Conservation (phyloP, 2,113 vertebrate species). For the Prolemur simus region DNA sequence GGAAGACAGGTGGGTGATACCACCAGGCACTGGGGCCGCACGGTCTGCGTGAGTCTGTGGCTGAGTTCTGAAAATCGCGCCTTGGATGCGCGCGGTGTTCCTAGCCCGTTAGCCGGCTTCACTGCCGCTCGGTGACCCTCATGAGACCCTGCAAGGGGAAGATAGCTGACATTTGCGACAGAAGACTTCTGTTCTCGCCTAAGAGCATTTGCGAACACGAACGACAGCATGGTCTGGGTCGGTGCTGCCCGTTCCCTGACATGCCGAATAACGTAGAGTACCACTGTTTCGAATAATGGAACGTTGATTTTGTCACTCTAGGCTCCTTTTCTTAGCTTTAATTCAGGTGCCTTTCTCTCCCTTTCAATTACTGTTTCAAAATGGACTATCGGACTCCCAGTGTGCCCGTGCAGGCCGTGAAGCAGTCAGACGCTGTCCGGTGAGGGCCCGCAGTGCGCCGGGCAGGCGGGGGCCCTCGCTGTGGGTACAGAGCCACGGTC, state of each 20-base stretch:
- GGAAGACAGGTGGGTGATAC: conserved; percentile 84
- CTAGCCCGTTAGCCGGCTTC: too few species aligned
- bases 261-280: fast-evolving
- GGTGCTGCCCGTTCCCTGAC: too few species aligned
- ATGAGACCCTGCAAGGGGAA: too few species aligned
- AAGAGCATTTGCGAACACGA: neutral
- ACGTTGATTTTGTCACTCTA: neutral
- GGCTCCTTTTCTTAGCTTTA: neutral
- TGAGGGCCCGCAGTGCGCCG: neutral
- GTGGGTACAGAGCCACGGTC: neutral
- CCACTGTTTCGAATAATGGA: neutral
- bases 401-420: fast-evolving
- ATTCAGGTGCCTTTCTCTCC: neutral
- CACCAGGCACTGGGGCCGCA: neutral
- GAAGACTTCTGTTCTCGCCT: neutral
- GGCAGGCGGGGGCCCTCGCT: neutral
- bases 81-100: fast-evolving
- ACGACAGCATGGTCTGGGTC: fast-evolving
- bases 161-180: neutral
- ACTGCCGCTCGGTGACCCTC: fast-evolving
- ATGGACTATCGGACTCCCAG: neutral
- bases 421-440: neutral
- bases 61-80: neutral
- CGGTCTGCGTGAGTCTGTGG: neutral
- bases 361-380: neutral